Conservation (phyloP, 2,888 invertebrate genomes). For the Hymenopus coronatus region DNA sequence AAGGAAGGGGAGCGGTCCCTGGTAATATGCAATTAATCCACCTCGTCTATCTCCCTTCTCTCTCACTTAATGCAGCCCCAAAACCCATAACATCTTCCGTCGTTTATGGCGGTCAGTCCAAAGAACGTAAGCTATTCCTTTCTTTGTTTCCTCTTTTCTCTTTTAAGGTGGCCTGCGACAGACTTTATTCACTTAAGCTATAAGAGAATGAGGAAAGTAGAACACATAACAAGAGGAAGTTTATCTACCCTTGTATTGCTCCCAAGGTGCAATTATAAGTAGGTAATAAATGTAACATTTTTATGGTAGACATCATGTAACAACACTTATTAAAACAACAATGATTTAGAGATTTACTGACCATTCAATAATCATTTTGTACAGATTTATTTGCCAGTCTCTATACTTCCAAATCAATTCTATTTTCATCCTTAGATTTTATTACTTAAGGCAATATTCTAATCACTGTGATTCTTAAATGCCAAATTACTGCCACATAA, state of each 20-base stretch:
- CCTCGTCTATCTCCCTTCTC: background rate
- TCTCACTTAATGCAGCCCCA: slow-evolving; percentile 18
- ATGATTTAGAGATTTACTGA: background rate
- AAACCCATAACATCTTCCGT: slow-evolving; percentile 17
- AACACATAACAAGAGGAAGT: background rate
- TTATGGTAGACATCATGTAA: background rate
- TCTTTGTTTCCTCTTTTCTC: background rate
- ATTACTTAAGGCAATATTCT: too few species aligned
- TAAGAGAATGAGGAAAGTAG: background rate
- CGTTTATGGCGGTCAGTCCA: slow-evolving; percentile 4
- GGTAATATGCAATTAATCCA: slow-evolving; percentile 26
- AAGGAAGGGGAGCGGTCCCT: background rate
- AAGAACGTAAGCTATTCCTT: background rate
- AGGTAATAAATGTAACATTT: background rate
- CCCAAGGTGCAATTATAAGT: background rate
- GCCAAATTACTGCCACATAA: too few species aligned
- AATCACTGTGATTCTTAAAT: too few species aligned
- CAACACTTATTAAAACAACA: background rate
- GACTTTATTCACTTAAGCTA: slow-evolving; percentile 22
- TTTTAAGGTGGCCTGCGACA: background rate
- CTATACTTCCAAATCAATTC: too few species aligned
- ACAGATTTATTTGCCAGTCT: too few species aligned
- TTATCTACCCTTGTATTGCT: background rate
- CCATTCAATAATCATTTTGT: background rate
- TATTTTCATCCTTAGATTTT: too few species aligned